A percentile compares a stretch with the other conserved stretches of the same genome.
Evolutionary conservation across 2,797 vertebrate species (phyloP).

Genomic region (Schizopygopsis malacanthus): DNA sequence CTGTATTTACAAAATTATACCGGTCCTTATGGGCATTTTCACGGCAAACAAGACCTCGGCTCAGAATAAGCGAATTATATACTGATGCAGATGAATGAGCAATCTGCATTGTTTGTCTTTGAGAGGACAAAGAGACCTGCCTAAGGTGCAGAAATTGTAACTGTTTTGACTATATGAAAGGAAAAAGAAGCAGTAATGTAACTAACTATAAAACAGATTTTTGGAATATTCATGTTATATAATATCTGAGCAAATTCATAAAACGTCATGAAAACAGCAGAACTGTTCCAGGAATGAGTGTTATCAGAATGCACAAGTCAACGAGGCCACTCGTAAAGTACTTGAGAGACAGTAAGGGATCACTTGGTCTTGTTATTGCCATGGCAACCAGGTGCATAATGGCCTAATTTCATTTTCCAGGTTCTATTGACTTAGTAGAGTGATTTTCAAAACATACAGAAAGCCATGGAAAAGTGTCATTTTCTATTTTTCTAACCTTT

Average conservation of each 20-base stretch:
- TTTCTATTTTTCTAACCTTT: background rate
- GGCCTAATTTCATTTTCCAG: slow-evolving; percentile 31
- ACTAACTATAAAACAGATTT: background rate
- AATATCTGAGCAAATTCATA: background rate
- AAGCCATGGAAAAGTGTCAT: background rate
- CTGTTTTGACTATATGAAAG: background rate
- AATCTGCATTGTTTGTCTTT: slow-evolving; percentile 30
- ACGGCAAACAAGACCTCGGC: slow-evolving; percentile 23
- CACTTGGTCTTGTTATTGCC: slow-evolving; percentile 46
- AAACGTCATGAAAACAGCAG: slow-evolving; percentile 15
- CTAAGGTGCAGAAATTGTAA: slow-evolving; percentile 27
- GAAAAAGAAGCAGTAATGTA: slow-evolving; percentile 7
- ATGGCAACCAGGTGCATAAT: slow-evolving; percentile 54
- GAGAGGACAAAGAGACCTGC: slow-evolving; percentile 35
- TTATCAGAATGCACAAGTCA: slow-evolving; percentile 56
- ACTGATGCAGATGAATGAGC: slow-evolving; percentile 36
- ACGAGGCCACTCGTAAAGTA: slow-evolving; percentile 41
- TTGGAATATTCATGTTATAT: slow-evolving; percentile 17
- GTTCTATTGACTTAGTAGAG: slow-evolving; percentile 34
- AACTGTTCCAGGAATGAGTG: slow-evolving; percentile 14
- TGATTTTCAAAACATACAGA: slow-evolving; percentile 34
- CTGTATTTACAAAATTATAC: slow-evolving; percentile 30
- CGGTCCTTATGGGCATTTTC: slow-evolving; percentile 18
- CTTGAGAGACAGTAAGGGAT: slow-evolving; percentile 45
- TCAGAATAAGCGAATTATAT: slow-evolving; percentile 32